These are phyloP conservation scores for Pachliopta kotzebuea DNA, from an alignment of 2,888 invertebrate genomes.

Conservation along the genomic window DNA sequence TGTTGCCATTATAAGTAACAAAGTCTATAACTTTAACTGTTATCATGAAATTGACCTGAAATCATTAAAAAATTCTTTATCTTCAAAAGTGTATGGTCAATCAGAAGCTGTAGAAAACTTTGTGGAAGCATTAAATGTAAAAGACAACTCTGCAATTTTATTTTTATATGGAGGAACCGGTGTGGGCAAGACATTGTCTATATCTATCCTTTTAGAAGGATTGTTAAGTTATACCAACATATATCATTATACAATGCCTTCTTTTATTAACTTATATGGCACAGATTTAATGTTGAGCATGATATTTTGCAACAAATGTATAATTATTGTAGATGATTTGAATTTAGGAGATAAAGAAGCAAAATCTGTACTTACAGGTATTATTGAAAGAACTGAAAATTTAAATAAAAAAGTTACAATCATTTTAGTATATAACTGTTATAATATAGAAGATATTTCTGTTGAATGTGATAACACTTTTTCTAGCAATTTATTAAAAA, in stretches of 20 bases:
- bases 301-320: constrained; percentile 54
- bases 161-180: constrained; percentile 70
- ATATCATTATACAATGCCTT: constrained; percentile 69
- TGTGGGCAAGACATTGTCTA: constrained; percentile 66
- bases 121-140: constrained; percentile 44
- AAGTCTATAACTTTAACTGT: constrained; percentile 50
- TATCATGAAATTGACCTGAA: constrained; percentile 45
- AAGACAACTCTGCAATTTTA: constrained; percentile 52
- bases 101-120: constrained; percentile 47
- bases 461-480: constrained; percentile 51
- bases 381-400: constrained; percentile 54
- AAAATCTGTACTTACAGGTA: constrained; percentile 43
- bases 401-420: constrained; percentile 55
- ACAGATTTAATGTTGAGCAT: constrained; percentile 59
- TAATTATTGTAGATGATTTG: constrained; percentile 64
- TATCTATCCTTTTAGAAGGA: constrained; percentile 55
- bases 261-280: constrained; percentile 53
- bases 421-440: constrained; percentile 64
- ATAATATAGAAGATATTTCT: constrained; percentile 42
- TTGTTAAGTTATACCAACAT: constrained; percentile 55
- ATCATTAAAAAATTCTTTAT: constrained; percentile 42
- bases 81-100: constrained; percentile 59
- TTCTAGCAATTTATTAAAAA: constrained; percentile 41
- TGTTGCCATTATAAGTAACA: constrained; percentile 45
- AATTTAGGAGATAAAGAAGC: constrained; percentile 46